phyloP scores from a whole-genome alignment of 1,140 invertebrate species.

The Archivesica marissinica region DNA sequence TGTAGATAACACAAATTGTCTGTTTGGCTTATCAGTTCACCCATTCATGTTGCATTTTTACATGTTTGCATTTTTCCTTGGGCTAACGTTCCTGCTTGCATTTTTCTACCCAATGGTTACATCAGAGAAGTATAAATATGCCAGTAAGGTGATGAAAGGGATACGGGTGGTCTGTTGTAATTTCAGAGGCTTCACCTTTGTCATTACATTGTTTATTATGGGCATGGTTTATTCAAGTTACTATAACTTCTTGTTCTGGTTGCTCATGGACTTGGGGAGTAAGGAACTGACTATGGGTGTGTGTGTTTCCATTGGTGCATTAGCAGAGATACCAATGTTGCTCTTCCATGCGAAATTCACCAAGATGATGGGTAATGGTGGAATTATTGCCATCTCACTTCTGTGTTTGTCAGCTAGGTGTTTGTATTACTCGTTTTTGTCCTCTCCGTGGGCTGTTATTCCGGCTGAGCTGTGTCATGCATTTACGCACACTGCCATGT shows the following conservation, averaged over 20 bases:
- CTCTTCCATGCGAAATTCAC: conserved; percentile 75
- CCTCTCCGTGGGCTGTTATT: conserved; percentile 78
- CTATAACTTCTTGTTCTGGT: conserved; percentile 81
- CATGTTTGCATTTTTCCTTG: conserved; percentile 76
- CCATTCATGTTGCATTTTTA: conserved; percentile 81
- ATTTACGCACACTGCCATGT: conserved; percentile 80
- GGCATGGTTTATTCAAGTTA: conserved; percentile 76
- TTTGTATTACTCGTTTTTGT: conserved; percentile 77
- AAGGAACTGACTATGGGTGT: conserved; percentile 77
- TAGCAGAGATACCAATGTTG: conserved; percentile 79
- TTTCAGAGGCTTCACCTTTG: conserved; percentile 73
- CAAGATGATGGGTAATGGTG: conserved; percentile 73
- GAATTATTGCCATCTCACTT: conserved; percentile 71
- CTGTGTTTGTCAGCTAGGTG: conserved; percentile 70
- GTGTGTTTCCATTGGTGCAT: conserved; percentile 73
- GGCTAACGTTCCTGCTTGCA: conserved; percentile 72
- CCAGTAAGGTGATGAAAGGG: conserved; percentile 73
- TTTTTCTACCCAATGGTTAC: conserved; percentile 78
- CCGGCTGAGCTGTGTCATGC: conserved; percentile 78
- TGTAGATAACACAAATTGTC: conserved; percentile 78
- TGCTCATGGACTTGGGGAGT: conserved; percentile 78
- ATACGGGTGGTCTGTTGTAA: conserved; percentile 75
- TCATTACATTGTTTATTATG: conserved; percentile 76
- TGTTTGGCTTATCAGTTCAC: conserved; percentile 74
- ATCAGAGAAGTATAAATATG: conserved; percentile 72